Evolutionary conservation across 1,140 invertebrate genomes (phyloP).

Genomic region (Eueides isabella): DNA sequence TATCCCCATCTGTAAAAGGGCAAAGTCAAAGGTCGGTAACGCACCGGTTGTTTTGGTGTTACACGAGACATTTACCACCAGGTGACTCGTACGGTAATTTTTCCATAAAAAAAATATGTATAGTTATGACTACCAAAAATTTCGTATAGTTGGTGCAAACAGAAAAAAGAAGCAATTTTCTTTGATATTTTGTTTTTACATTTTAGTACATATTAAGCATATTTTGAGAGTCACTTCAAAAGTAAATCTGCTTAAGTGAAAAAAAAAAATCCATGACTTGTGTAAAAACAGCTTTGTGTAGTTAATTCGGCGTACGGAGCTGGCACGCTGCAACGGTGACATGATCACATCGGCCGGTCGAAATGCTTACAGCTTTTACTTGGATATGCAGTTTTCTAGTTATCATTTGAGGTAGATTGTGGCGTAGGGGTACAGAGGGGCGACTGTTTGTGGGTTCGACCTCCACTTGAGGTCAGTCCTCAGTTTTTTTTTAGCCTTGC

Average conservation of each 20-base stretch:
- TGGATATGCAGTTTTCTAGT: not conserved
- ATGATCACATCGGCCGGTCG: not conserved
- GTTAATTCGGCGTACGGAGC: slow-evolving; percentile 28
- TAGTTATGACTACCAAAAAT: not conserved
- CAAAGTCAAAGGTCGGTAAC: no score
- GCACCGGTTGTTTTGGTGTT: no score
- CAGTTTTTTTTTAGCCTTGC: no score
- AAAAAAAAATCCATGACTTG: slow-evolving; percentile 15
- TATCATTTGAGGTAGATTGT: no score
- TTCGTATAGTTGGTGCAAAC: not conserved
- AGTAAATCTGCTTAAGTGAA: not conserved
- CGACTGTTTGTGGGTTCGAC: no score
- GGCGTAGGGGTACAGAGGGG: no score
- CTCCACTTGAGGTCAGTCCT: no score
- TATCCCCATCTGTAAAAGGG: no score
- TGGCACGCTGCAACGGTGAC: not conserved
- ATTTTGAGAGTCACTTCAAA: not conserved
- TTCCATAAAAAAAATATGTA: no score
- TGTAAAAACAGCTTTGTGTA: slow-evolving; percentile 32
- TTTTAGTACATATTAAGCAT: not conserved
- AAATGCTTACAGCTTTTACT: not conserved
- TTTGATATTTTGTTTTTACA: not conserved
- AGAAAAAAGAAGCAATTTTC: not conserved
- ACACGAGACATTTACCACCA: no score
- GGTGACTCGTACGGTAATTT: no score